These are phyloP conservation scores for Mesocricetus auratus DNA, from an alignment of 2,113 vertebrate genomes.

Conservation along the genomic window DNA sequence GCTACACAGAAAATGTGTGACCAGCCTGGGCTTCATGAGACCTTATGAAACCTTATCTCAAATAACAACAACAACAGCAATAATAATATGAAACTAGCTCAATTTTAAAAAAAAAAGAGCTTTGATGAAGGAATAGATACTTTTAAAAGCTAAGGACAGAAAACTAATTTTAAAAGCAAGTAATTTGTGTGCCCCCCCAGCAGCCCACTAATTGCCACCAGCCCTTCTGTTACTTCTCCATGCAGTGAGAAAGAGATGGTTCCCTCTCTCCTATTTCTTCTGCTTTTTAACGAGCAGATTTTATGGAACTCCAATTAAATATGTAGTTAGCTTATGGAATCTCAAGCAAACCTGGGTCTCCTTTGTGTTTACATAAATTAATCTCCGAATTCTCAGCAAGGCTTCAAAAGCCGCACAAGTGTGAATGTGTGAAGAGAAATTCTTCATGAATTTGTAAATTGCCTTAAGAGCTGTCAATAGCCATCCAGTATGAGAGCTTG, in stretches of 20 bases:
- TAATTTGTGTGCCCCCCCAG: background rate
- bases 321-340: constrained; percentile 37
- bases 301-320: constrained; percentile 29
- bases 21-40: background rate
- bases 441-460: constrained; percentile 53
- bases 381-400: constrained; percentile 55
- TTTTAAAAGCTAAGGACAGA: constrained; percentile 35
- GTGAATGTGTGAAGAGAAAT: constrained; percentile 45
- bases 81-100: background rate
- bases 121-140: constrained; percentile 1
- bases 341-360: constrained; percentile 58
- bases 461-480: constrained; percentile 31
- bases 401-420: constrained; percentile 35
- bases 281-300: constrained; percentile 56
- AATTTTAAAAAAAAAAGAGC: background rate
- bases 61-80: background rate
- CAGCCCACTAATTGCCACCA: background rate
- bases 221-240: constrained; percentile 19
- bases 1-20: background rate
- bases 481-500: background rate
- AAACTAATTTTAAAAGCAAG: constrained; percentile 20
- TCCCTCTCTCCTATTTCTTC: background rate
- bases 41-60: too few species aligned
- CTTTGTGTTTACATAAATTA: constrained; percentile 46
- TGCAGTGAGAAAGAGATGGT: background rate